These are phyloP conservation scores for Drosophila quinaria DNA, from an alignment of 2,888 invertebrate genomes.

Conservation along the genomic window DNA sequence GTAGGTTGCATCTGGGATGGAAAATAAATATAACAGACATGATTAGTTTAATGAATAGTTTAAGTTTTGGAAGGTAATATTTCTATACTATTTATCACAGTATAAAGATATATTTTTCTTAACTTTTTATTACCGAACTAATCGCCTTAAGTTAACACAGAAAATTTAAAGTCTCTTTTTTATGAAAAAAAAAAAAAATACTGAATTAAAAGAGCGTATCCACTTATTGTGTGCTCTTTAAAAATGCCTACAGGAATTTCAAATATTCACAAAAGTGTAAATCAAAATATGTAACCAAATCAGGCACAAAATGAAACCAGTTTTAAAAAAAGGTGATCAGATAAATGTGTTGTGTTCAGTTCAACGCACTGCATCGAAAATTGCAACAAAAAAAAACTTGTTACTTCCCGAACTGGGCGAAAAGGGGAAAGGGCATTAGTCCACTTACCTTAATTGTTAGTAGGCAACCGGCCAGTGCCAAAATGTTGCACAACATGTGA, in stretches of 20 bases:
- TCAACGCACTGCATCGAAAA: conserved; percentile 42
- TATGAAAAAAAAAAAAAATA: too few relatives aligned
- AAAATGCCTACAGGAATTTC: neutral
- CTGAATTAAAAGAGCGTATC: neutral
- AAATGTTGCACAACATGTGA: conserved; percentile 97
- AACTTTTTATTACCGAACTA: neutral
- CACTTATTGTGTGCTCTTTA: neutral
- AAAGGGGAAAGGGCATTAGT: conserved; percentile 25
- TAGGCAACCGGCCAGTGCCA: conserved; percentile 93
- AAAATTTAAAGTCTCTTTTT: neutral
- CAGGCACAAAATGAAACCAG: conserved; percentile 41
- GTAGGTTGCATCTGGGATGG: neutral
- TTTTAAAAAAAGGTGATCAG: conserved; percentile 20
- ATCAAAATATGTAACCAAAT: conserved; percentile 28
- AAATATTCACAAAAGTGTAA: conserved; percentile 21
- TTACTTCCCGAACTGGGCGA: conserved; percentile 25
- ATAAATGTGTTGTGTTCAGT: conserved; percentile 20
- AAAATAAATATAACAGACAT: neutral
- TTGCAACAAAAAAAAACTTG: conserved; percentile 28
- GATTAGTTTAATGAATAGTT: too few relatives aligned
- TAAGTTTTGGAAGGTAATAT: too few relatives aligned
- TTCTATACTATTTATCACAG: too few relatives aligned
- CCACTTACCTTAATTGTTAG: conserved; percentile 91
- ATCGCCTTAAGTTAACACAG: neutral
- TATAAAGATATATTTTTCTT: too few relatives aligned